phyloP scores from a whole-genome alignment of 2,888 invertebrate species.

The Tachina grossa region DNA sequence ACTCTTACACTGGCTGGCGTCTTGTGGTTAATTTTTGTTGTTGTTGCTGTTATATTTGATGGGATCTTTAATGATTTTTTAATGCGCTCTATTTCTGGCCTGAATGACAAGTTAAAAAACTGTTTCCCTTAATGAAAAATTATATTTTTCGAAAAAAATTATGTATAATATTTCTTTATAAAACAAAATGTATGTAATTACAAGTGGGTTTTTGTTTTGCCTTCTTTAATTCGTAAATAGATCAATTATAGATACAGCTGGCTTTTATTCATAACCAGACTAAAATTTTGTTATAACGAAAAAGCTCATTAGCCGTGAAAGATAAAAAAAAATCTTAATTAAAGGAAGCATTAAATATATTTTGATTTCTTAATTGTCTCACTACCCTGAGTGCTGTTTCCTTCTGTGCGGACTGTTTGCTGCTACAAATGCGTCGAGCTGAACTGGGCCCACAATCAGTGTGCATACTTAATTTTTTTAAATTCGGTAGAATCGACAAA shows the following conservation, averaged over 20 bases:
- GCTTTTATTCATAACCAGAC: background rate
- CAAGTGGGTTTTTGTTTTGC: conserved; percentile 15
- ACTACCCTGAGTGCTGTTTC: too few relatives aligned
- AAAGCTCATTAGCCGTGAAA: background rate
- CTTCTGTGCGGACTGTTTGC: too few relatives aligned
- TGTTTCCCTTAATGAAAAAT: background rate
- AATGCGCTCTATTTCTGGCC: conserved; percentile 64
- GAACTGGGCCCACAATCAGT: too few relatives aligned
- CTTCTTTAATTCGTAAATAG: background rate
- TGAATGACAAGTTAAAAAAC: conserved; percentile 21
- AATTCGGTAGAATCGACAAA: too few relatives aligned
- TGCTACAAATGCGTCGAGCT: too few relatives aligned
- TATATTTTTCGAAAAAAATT: background rate
- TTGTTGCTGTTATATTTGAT: conserved; percentile 27
- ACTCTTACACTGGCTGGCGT: conserved; percentile 71
- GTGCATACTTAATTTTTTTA: too few relatives aligned
- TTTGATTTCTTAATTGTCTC: too few relatives aligned
- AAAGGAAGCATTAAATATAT: too few relatives aligned
- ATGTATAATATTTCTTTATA: background rate
- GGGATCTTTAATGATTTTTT: conserved; percentile 62
- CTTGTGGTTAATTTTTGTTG: conserved; percentile 34
- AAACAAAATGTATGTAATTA: conserved; percentile 3
- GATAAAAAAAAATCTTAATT: background rate
- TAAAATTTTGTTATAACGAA: background rate
- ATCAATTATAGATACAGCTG: background rate